These are phyloP conservation scores for Lepeophtheirus nordmannii DNA, from an alignment of 2,888 invertebrate species.

Conservation along the genomic window DNA sequence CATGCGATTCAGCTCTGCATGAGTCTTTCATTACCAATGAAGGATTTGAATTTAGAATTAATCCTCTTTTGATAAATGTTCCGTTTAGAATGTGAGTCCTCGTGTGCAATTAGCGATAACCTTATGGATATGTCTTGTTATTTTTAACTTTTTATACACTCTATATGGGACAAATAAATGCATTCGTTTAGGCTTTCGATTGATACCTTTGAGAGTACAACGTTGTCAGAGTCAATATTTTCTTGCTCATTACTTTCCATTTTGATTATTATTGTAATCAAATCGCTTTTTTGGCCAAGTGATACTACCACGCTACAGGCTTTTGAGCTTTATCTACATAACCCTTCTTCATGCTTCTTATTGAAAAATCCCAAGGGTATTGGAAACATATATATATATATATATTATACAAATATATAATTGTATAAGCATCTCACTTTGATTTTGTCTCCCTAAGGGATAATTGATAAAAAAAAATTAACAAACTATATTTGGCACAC, in stretches of 20 bases:
- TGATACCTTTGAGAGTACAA: slow-evolving; percentile 8
- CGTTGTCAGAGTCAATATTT: background rate
- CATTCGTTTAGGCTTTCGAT: slow-evolving; percentile 2
- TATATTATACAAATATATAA: too few relatives aligned
- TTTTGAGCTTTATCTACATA: slow-evolving; percentile 64
- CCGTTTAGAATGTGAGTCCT: background rate
- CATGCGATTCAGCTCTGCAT: background rate
- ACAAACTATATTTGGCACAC: too few relatives aligned
- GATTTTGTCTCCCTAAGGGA: too few relatives aligned
- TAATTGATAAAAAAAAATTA: too few relatives aligned
- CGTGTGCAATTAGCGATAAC: background rate
- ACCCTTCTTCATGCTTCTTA: slow-evolving; percentile 68
- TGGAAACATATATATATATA: slow-evolving; percentile 58
- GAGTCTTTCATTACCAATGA: background rate
- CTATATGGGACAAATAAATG: background rate
- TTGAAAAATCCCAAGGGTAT: slow-evolving; percentile 68
- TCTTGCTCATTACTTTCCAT: slow-evolving; percentile 11
- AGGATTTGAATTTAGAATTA: background rate
- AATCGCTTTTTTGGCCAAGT: slow-evolving; percentile 46
- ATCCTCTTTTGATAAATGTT: background rate
- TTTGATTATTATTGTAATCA: background rate
- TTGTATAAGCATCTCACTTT: too few relatives aligned
- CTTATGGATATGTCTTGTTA: slow-evolving; percentile 11
- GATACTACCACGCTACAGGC: slow-evolving; percentile 67
- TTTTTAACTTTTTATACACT: slow-evolving; percentile 10